Evolutionary conservation across 2,888 invertebrate species (phyloP).

Genomic region (Torymus tubicola): DNA sequence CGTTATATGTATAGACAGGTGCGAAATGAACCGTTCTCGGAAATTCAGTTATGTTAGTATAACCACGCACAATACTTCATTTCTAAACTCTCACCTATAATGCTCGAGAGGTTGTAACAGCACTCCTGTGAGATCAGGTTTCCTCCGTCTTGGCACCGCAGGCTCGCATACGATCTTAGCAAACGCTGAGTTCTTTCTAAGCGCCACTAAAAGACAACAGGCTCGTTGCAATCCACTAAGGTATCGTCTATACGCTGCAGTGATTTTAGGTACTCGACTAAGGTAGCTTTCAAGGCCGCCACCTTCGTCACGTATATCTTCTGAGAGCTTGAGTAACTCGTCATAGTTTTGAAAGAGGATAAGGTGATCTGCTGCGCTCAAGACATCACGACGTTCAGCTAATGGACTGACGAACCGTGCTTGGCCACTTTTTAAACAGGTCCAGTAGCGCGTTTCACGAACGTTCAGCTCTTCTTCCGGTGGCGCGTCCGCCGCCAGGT

Average conservation of each 20-base stretch:
- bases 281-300: slow-evolving; percentile 81
- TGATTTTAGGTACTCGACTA: slow-evolving; percentile 85
- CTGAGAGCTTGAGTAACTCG: slow-evolving; percentile 87
- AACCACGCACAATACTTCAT: too few relatives aligned
- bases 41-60: too few relatives aligned
- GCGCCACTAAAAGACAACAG: slow-evolving; percentile 87
- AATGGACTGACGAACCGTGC: slow-evolving; percentile 87
- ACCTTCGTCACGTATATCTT: slow-evolving; percentile 89
- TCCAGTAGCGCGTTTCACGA: slow-evolving; percentile 88
- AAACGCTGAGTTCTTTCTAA: slow-evolving; percentile 84
- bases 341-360: slow-evolving; percentile 91
- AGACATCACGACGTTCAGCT: slow-evolving; percentile 85
- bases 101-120: slow-evolving; percentile 92
- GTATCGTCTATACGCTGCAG: slow-evolving; percentile 88
- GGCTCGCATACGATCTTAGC: slow-evolving; percentile 89
- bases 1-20: too few relatives aligned
- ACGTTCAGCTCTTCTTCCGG: slow-evolving; percentile 86
- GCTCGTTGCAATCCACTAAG: slow-evolving; percentile 90
- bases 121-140: slow-evolving; percentile 90
- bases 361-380: slow-evolving; percentile 86
- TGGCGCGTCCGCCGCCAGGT: slow-evolving; percentile 78
- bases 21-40: background rate
- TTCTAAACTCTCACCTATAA: slow-evolving; percentile 77
- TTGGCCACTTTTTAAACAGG: slow-evolving; percentile 87
- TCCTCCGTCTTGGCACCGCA: slow-evolving; percentile 84